Conservation (phyloP, 1,140 invertebrate species). For the Pteromalus puparum region DNA sequence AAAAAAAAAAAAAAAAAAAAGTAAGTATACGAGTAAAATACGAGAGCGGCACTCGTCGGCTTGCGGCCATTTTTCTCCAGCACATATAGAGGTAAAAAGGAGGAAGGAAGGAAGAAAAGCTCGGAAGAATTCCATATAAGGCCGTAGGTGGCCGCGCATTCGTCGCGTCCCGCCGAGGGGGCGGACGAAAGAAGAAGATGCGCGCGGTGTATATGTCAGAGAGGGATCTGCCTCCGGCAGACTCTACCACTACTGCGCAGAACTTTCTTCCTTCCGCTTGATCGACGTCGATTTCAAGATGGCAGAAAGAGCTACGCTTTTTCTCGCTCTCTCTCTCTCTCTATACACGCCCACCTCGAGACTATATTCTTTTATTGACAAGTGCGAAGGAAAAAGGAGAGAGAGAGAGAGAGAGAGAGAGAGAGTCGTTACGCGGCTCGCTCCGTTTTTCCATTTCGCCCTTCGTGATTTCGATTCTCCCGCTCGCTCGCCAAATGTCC, state of each 20-base stretch:
- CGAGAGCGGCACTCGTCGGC: background rate
- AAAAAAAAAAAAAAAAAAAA: background rate
- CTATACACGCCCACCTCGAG: background rate
- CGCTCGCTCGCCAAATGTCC: conserved; percentile 59
- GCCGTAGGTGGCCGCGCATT: conserved; percentile 51
- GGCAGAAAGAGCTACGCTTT: conserved; percentile 56
- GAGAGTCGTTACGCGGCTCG: too few species aligned
- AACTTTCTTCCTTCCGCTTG: conserved; percentile 66
- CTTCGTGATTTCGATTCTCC: conserved; percentile 42
- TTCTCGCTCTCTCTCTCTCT: background rate
- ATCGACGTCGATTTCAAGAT: conserved; percentile 72
- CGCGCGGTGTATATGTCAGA: conserved; percentile 51
- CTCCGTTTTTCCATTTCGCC: conserved; percentile 14
- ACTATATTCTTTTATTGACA: background rate
- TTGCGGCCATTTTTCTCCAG: conserved; percentile 46
- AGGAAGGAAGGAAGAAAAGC: conserved; percentile 18
- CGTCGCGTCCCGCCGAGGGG: conserved; percentile 45
- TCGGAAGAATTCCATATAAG: conserved; percentile 35
- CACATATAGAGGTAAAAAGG: background rate
- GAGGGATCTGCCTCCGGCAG: conserved; percentile 36
- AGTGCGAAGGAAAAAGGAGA: background rate
- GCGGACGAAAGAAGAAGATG: conserved; percentile 34
- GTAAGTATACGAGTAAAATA: conserved; percentile 32
- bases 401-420: conserved; percentile 4
- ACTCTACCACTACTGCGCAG: conserved; percentile 62